A percentile compares a stretch with the other conserved stretches of the same genome.
These are phyloP conservation scores for Saturnia pavonia DNA, from an alignment of 2,888 invertebrate genomes.

Conservation along the genomic window DNA sequence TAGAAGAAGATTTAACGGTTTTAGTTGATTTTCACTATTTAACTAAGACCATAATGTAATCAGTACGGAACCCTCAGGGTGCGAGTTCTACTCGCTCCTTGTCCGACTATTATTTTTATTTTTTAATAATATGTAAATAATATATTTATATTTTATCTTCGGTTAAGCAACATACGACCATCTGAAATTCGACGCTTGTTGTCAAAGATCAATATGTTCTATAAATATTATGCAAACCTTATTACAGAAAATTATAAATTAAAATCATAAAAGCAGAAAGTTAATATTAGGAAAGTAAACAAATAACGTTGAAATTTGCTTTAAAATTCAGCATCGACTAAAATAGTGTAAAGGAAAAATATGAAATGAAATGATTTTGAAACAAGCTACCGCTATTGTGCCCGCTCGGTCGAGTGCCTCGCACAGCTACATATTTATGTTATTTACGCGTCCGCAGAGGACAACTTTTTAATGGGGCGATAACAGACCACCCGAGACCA, in stretches of 20 bases:
- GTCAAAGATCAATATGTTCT: too few relatives aligned
- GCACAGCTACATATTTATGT: slow-evolving; percentile 60
- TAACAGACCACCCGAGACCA: slow-evolving; percentile 79
- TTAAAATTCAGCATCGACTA: not conserved
- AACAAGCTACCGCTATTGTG: slow-evolving; percentile 18
- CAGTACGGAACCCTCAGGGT: too few relatives aligned
- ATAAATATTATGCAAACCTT: too few relatives aligned
- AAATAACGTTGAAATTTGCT: not conserved
- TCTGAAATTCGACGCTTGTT: not conserved
- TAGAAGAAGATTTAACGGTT: too few relatives aligned
- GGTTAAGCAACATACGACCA: too few relatives aligned
- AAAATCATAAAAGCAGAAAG: not conserved
- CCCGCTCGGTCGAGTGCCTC: slow-evolving; percentile 35
- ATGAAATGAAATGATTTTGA: slow-evolving; percentile 26
- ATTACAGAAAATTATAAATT: not conserved
- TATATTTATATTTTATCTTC: too few relatives aligned
- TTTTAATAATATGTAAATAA: too few relatives aligned
- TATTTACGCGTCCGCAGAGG: slow-evolving; percentile 76
- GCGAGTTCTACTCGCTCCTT: too few relatives aligned
- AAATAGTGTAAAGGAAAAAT: slow-evolving; percentile 21
- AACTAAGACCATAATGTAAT: too few relatives aligned
- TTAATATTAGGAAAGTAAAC: not conserved
- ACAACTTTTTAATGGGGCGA: slow-evolving; percentile 80
- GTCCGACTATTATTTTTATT: too few relatives aligned
- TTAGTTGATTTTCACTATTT: too few relatives aligned